Percentiles rank a stretch among this genome's conserved stretches.
Conservation (phyloP, 1,140 invertebrate genomes). For the Drosophila tani region DNA sequence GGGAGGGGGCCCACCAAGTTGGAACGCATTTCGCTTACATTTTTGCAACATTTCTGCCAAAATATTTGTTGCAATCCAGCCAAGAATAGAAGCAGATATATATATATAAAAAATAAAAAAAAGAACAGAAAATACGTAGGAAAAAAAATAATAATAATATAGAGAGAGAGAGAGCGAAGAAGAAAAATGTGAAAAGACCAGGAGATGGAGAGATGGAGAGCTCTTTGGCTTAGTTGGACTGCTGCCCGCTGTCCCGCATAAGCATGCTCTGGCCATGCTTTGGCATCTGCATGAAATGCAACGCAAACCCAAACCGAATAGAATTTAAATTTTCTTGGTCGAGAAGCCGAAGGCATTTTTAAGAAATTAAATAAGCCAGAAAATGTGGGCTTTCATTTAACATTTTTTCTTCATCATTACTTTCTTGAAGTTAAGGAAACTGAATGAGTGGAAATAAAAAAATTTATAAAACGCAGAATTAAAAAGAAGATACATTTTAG, state of each 20-base stretch:
- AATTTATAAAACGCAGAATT: too few species aligned
- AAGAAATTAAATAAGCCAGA: slow-evolving; percentile 19
- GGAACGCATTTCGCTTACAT: slow-evolving; percentile 69
- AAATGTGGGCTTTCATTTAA: background rate
- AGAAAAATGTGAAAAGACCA: slow-evolving; percentile 19
- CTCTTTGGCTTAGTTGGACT: slow-evolving; percentile 54
- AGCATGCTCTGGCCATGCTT: slow-evolving; percentile 51
- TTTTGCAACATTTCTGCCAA: slow-evolving; percentile 71
- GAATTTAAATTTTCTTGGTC: slow-evolving; percentile 38
- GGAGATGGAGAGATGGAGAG: slow-evolving; percentile 25
- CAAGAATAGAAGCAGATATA: slow-evolving; percentile 13
- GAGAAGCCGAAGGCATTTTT: slow-evolving; percentile 4
- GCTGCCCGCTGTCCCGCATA: slow-evolving; percentile 44
- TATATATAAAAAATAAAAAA: background rate
- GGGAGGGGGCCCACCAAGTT: slow-evolving; percentile 6
- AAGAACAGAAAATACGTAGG: background rate
- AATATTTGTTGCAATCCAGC: slow-evolving; percentile 59
- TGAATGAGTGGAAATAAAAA: background rate
- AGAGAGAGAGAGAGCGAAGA: background rate
- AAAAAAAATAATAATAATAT: background rate
- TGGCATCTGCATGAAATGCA: slow-evolving; percentile 40
- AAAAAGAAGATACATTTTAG: too few species aligned
- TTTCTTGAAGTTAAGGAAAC: too few species aligned
- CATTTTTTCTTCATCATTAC: background rate
- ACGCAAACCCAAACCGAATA: slow-evolving; percentile 12